phyloP scores from a whole-genome alignment of 2,797 vertebrate species.

The Semaprochilodus insignis region DNA sequence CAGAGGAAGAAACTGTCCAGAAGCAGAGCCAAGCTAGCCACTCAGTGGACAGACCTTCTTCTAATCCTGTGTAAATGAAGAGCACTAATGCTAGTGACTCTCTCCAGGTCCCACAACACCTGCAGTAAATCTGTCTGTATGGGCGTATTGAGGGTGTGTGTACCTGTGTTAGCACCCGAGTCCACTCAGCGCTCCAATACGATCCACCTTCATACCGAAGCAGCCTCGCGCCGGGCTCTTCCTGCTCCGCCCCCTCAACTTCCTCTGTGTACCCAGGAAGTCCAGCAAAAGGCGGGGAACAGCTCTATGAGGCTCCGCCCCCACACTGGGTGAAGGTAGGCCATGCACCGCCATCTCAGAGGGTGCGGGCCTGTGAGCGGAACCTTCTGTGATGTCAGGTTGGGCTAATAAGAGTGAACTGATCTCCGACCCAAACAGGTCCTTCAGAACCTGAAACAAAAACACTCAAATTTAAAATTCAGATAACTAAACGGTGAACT shows the following conservation, averaged over 20 bases:
- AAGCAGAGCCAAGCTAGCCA: too few relatives aligned
- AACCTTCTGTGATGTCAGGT: constrained; percentile 71
- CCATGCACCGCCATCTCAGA: background rate
- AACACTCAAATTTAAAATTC: too few relatives aligned
- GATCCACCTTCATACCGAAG: constrained; percentile 83
- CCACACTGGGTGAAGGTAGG: background rate
- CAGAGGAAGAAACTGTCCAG: too few relatives aligned
- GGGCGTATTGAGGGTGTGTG: background rate
- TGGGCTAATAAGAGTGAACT: constrained; percentile 67
- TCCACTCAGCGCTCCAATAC: constrained; percentile 79
- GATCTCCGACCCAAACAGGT: constrained; percentile 73
- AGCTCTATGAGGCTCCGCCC: constrained; percentile 11
- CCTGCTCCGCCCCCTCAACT: constrained; percentile 68
- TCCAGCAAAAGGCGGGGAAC: constrained; percentile 64
- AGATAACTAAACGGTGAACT: too few relatives aligned
- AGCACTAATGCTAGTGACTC: too few relatives aligned
- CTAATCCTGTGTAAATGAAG: too few relatives aligned
- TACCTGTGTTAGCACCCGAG: constrained; percentile 73
- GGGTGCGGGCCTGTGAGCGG: constrained; percentile 41
- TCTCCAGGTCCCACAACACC: too few relatives aligned
- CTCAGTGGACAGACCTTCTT: too few relatives aligned
- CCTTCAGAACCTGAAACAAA: constrained; percentile 62
- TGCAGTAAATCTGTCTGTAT: background rate
- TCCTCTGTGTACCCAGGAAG: constrained; percentile 66
- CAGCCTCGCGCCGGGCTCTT: constrained; percentile 75